Evolutionary conservation across 1,140 invertebrate genomes (phyloP).

Genomic region (Drosophila parvula): DNA sequence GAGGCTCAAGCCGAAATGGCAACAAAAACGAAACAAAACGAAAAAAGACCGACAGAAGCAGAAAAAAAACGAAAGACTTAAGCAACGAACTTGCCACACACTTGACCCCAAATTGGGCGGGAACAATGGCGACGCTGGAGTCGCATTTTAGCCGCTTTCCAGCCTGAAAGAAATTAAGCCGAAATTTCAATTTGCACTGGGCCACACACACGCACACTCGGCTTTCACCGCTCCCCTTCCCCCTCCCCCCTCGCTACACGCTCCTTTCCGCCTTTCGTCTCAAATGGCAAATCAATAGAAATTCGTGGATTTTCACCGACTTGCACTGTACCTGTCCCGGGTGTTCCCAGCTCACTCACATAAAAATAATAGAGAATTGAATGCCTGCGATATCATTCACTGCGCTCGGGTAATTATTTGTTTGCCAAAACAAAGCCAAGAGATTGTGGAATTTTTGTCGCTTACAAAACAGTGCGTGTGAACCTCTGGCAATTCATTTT

Average conservation of each 20-base stretch:
- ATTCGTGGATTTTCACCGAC: constrained; percentile 41
- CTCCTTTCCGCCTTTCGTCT: constrained; percentile 35
- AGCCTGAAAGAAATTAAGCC: constrained; percentile 52
- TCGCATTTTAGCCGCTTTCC: constrained; percentile 74
- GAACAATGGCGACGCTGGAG: constrained; percentile 39
- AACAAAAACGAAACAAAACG: constrained; percentile 45
- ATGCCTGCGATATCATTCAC: constrained; percentile 39
- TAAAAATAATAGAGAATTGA: constrained; percentile 42
- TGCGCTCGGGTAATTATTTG: constrained; percentile 45
- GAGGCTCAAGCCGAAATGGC: constrained; percentile 1
- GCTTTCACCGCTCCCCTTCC: constrained; percentile 36
- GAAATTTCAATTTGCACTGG: constrained; percentile 68
- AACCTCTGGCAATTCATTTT: constrained; percentile 58
- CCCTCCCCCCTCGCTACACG: neutral
- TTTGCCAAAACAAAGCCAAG: constrained; percentile 44
- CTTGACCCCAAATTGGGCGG: constrained; percentile 67
- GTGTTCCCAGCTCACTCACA: constrained; percentile 29
- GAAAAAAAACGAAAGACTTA: constrained; percentile 72
- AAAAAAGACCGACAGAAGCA: constrained; percentile 24
- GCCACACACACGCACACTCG: constrained; percentile 62
- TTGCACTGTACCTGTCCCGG: constrained; percentile 32
- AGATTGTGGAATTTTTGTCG: constrained; percentile 57
- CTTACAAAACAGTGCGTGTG: constrained; percentile 58
- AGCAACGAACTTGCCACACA: constrained; percentile 71
- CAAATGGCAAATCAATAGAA: constrained; percentile 45